Evolutionary conservation across 2,113 vertebrate species (phyloP).

Genomic region (Cynoglossus semilaevis): DNA sequence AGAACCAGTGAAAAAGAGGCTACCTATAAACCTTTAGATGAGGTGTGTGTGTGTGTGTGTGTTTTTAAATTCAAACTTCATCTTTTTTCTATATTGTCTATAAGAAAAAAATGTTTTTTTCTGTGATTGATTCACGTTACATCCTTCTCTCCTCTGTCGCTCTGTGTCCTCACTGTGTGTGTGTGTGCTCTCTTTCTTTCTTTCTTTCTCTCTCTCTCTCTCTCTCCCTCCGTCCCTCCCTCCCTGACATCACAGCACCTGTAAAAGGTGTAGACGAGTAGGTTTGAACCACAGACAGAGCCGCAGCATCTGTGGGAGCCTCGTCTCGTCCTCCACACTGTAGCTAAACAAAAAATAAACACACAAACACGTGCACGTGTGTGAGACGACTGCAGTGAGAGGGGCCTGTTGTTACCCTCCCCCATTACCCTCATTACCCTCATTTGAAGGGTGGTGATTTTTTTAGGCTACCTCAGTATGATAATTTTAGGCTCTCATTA

Average conservation of each 20-base stretch:
- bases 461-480: slow-evolving; percentile 1
- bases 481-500: slow-evolving; percentile 33
- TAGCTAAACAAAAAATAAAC: background rate
- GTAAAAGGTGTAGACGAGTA: slow-evolving; percentile 23
- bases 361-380: background rate
- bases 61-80: slow-evolving; percentile 19
- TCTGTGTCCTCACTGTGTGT: slow-evolving; percentile 4
- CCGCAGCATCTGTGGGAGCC: slow-evolving; percentile 6
- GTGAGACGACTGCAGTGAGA: slow-evolving; percentile 11
- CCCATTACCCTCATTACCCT: slow-evolving; percentile 26
- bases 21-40: slow-evolving; percentile 61
- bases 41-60: slow-evolving; percentile 36
- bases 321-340: slow-evolving; percentile 14
- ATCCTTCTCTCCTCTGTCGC: slow-evolving; percentile 17
- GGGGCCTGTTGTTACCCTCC: slow-evolving; percentile 33
- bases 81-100: slow-evolving; percentile 32
- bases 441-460: slow-evolving; percentile 14
- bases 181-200: slow-evolving; percentile 9
- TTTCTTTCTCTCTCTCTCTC: slow-evolving; percentile 30
- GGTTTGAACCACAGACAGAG: background rate
- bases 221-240: slow-evolving; percentile 21
- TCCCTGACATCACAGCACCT: slow-evolving; percentile 41
- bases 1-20: slow-evolving; percentile 39
- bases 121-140: slow-evolving; percentile 20
- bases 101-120: background rate